Evolutionary conservation across 1,140 invertebrate genomes (phyloP), one percentile per base, ranked within the genome.

Genomic region (Harpegnathos saltator): DNA sequence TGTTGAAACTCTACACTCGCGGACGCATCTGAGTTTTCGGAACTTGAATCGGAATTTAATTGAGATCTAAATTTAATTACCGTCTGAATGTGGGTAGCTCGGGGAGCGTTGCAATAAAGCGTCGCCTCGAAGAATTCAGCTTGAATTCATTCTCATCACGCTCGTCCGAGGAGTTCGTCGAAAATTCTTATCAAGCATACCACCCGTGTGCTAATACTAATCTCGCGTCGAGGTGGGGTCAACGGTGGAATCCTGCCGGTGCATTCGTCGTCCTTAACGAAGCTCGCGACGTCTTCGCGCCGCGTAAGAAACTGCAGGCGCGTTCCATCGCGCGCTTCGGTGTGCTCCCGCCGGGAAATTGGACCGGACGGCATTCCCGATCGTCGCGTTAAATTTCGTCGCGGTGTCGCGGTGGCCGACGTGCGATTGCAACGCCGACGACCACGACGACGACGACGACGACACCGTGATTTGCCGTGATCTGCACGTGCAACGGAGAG

Each of bases 401-500:
- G 54, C 56, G 9, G 22, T 59, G 44, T 9, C 12, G 33, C 38
- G 54, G 38, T 83, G 54, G 11, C 62, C 66, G 50, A 71, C 63
- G 26, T 12, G 52, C 50, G 19, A 58, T n/a, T 17, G 19, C 61
- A 15, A 62, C 22, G 19, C 11, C 50, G 48, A 50, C n/a, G 54
- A 71, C 52, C 52, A 33, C 52, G 44, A 58, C 22, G 19, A 15
- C 50, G 48, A 50, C n/a, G 54, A 71, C 52, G 59, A 33, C 52
- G 44, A 58, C 50, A 12, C 24, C 50, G 82, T 77, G 82, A 85
- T 87, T 88, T 78, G 77, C 75, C 85, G n/a, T n/a, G n/a, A 78
- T 74, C 71, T 82, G 71, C 62, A 74, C 87, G 78, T 84, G 78
- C 85, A 89, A 83, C 85, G 71, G 62, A 69, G 75, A 62, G 83